phyloP scores from a whole-genome alignment of 2,888 invertebrate species.

The Drosophila eohydei region DNA sequence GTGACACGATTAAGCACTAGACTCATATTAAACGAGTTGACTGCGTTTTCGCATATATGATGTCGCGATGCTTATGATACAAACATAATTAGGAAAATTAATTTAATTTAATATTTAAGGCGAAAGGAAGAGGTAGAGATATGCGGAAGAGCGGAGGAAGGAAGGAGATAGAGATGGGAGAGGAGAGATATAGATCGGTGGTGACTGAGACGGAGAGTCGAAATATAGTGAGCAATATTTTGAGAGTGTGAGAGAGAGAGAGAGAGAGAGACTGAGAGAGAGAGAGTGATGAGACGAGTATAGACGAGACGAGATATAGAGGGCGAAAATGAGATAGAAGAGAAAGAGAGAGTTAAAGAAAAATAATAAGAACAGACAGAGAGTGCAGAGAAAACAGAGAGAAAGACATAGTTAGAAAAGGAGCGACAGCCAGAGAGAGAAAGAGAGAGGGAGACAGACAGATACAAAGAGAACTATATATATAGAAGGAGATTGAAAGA shows the following conservation, averaged over 20 bases:
- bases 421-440: neutral
- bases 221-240: no score
- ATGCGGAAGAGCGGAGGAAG: no score
- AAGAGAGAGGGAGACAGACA: neutral
- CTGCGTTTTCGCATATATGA: no score
- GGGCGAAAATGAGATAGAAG: neutral
- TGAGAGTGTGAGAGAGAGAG: neutral
- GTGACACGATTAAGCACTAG: conserved; percentile 10
- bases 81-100: neutral
- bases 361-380: neutral
- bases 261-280: neutral
- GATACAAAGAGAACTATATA: neutral
- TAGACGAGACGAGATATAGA: neutral
- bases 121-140: neutral
- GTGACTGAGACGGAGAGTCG: neutral
- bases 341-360: no score
- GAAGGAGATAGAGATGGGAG: neutral
- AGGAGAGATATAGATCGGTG: neutral
- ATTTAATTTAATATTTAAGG: no score
- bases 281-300: neutral
- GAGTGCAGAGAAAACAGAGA: no score
- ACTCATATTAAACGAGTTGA: neutral
- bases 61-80: neutral
- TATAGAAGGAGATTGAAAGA: no score
- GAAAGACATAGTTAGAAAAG: neutral